Evolutionary conservation across 2,888 invertebrate genomes (phyloP).

Genomic region (Acronicta aceris): DNA sequence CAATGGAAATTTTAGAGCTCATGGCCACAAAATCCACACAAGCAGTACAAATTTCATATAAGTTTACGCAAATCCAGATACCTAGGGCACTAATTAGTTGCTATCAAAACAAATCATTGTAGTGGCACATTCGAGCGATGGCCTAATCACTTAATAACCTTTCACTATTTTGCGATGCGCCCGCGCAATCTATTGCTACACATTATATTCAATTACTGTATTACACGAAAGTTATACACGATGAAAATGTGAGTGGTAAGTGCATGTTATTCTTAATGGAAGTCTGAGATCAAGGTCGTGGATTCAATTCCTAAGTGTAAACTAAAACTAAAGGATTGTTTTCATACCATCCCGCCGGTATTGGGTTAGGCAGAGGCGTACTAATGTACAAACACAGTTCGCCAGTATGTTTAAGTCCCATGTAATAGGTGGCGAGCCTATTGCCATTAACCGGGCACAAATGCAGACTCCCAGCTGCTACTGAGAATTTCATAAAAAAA

Average conservation of each 20-base stretch:
- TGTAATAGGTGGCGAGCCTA: too few species aligned
- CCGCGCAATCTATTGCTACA: slow-evolving; percentile 34
- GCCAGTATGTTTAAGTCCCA: too few species aligned
- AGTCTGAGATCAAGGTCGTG: slow-evolving; percentile 23
- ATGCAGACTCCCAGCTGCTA: too few species aligned
- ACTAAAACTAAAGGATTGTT: too few species aligned
- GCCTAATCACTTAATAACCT: slow-evolving; percentile 41
- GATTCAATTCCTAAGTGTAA: background rate
- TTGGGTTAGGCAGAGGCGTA: too few species aligned
- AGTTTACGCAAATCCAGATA: slow-evolving; percentile 38
- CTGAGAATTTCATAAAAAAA: too few species aligned
- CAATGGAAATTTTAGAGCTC: background rate
- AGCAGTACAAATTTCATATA: slow-evolving; percentile 33
- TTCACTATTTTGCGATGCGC: slow-evolving; percentile 32
- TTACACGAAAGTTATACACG: slow-evolving; percentile 20
- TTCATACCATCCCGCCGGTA: too few species aligned
- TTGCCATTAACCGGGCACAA: too few species aligned
- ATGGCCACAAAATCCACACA: slow-evolving; percentile 35
- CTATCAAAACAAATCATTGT: slow-evolving; percentile 36
- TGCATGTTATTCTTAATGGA: slow-evolving; percentile 1
- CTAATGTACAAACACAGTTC: too few species aligned
- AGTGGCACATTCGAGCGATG: slow-evolving; percentile 32
- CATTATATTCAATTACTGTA: slow-evolving; percentile 19
- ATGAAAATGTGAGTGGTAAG: slow-evolving; percentile 1
- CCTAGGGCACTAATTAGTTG: slow-evolving; percentile 32